Evolutionary conservation across 2,113 vertebrate genomes (phyloP), one percentile per base, ranked within the genome.

Genomic region (Osmerus eperlanus): DNA sequence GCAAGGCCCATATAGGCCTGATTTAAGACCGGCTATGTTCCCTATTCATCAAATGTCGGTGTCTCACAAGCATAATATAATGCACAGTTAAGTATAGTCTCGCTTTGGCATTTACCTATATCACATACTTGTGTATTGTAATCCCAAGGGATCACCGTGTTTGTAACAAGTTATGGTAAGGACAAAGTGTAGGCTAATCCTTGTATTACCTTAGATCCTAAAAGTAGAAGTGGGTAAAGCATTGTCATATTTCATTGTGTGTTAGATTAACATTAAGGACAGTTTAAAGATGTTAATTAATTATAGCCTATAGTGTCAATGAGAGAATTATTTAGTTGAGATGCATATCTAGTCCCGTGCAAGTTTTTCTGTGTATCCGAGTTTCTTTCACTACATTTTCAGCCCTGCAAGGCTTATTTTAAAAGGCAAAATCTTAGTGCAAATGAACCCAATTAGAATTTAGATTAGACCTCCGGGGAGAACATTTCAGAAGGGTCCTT

Each of bases 401-500:
- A 81, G 83, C 80, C 67, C 73, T 55, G 73, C 73, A 71, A 76
- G 82, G 79, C 67, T 79, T 56, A 70, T 77, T 74, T 64, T 81
- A 76, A 83, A 81, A 83, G 85, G 55, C 64, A 68, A 88, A 80
- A 87, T 87, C 84, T 87, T 79, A 59, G 85, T 89, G 90, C 88
- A 92, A 92, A 93, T 90, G 81, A 90, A 89, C 83, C 83, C 88
- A 82, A 91, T 90, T 91, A 87, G 87, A 91, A 91, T 93, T 91
- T 88, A 91, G 89, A 92, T 91, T 78, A 89, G 86, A 87, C 83
- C 90, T 90, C 88, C 80, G 86, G 90, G 90, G 89, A 87, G 74
- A 77, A 79, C 79, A 82, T 84, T 89, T 87, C 81, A 87, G 74
- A 75, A 84, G 81, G 56, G 76, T 81, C 80, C 88, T 92, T 89